Conservation (phyloP, 2,888 invertebrate genomes). For the Rotaria magnacalcarata region DNA sequence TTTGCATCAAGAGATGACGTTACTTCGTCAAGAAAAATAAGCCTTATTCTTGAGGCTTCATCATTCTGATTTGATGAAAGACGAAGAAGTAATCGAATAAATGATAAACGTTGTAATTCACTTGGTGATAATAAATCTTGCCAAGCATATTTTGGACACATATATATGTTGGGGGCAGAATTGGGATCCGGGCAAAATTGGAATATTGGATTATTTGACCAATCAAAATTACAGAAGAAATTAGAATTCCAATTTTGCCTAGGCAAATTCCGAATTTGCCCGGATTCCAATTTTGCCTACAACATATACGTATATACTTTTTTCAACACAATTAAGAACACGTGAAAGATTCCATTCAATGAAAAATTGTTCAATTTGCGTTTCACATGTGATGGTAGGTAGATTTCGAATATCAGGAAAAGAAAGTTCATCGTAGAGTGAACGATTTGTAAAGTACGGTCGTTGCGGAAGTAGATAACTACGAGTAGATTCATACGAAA, state of each 20-base stretch:
- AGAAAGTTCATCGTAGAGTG: not conserved
- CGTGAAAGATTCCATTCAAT: not conserved
- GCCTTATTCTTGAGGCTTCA: slow-evolving; percentile 49
- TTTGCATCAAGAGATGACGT: slow-evolving; percentile 80
- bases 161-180: not conserved
- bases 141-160: slow-evolving; percentile 50
- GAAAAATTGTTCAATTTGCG: not conserved
- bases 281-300: too few relatives aligned
- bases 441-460: slow-evolving; percentile 63
- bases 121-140: slow-evolving; percentile 85
- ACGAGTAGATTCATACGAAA: not conserved
- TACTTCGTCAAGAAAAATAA: slow-evolving; percentile 77
- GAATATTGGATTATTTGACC: too few relatives aligned
- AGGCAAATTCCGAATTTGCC: too few relatives aligned
- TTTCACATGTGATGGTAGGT: too few relatives aligned
- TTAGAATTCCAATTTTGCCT: too few relatives aligned
- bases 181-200: too few relatives aligned
- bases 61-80: not conserved
- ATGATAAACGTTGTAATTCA: slow-evolving; percentile 89
- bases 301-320: too few relatives aligned
- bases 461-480: slow-evolving; percentile 62
- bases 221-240: too few relatives aligned
- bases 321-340: not conserved
- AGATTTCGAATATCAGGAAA: not conserved
- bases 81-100: slow-evolving; percentile 74